Evolutionary conservation across 2,888 invertebrate genomes (phyloP).

Genomic region (Scaptodrosophila latifasciaeformis): DNA sequence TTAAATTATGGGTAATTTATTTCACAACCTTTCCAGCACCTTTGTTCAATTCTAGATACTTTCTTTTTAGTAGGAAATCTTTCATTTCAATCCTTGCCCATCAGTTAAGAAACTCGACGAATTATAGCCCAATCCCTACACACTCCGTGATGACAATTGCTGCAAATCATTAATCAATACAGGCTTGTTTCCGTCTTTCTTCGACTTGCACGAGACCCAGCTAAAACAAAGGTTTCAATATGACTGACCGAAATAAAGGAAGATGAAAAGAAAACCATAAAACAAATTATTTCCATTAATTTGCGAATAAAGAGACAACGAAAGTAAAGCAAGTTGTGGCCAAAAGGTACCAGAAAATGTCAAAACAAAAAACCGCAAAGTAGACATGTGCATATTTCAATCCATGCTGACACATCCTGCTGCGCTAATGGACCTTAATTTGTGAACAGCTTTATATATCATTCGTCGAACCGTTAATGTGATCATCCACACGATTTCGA

Average conservation of each 20-base stretch:
- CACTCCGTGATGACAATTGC: slow-evolving; percentile 11
- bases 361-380: slow-evolving; percentile 63
- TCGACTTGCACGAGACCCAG: too few relatives aligned
- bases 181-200: too few relatives aligned
- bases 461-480: slow-evolving; percentile 62
- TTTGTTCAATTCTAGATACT: too few relatives aligned
- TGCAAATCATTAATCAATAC: slow-evolving; percentile 51
- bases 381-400: slow-evolving; percentile 67
- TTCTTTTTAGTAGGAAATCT: too few relatives aligned
- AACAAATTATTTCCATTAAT: background rate
- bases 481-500: slow-evolving; percentile 65
- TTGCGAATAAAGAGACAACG: too few relatives aligned
- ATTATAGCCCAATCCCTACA: too few relatives aligned
- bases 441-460: slow-evolving; percentile 70
- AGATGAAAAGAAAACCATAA: background rate
- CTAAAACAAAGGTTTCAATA: too few relatives aligned
- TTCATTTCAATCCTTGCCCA: too few relatives aligned
- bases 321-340: background rate
- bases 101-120: too few relatives aligned
- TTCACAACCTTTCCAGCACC: too few relatives aligned
- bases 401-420: slow-evolving; percentile 70
- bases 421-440: slow-evolving; percentile 72
- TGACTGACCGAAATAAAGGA: too few relatives aligned
- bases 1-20: too few relatives aligned
- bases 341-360: slow-evolving; percentile 48